Conservation (phyloP, 2,797 vertebrate species). For the Molossus alvarezi region DNA sequence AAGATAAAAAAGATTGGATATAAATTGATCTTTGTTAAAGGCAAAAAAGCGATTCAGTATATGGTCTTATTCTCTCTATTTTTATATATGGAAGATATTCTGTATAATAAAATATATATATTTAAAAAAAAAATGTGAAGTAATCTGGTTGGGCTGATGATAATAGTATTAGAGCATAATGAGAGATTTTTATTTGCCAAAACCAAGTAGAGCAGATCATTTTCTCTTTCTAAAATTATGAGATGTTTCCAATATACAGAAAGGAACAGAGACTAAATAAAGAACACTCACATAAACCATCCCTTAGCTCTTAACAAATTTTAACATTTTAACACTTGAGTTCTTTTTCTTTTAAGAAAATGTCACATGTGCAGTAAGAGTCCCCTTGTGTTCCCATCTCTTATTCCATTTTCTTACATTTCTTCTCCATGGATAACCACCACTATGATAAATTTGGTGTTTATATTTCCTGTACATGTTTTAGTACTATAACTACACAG, state of each 20-base stretch:
- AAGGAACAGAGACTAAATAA: conserved; percentile 22
- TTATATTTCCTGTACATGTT: background rate
- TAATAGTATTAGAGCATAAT: background rate
- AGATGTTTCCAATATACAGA: background rate
- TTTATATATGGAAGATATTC: background rate
- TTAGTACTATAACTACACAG: background rate
- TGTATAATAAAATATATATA: background rate
- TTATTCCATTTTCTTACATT: background rate
- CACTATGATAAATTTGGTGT: background rate
- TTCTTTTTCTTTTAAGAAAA: background rate
- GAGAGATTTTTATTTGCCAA: conserved; percentile 58
- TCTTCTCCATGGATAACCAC: background rate
- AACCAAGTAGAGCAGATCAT: background rate
- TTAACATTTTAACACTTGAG: background rate
- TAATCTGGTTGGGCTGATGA: background rate
- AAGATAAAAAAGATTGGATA: background rate
- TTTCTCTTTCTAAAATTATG: background rate
- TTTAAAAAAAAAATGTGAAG: too few species aligned
- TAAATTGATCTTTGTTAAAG: background rate
- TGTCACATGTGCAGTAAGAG: background rate
- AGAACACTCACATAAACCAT: background rate
- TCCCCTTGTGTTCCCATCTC: background rate
- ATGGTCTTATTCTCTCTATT: background rate
- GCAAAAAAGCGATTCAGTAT: background rate
- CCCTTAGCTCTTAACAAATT: background rate